Conservation (phyloP, 1,140 invertebrate species). For the Campoletis sonorensis region DNA sequence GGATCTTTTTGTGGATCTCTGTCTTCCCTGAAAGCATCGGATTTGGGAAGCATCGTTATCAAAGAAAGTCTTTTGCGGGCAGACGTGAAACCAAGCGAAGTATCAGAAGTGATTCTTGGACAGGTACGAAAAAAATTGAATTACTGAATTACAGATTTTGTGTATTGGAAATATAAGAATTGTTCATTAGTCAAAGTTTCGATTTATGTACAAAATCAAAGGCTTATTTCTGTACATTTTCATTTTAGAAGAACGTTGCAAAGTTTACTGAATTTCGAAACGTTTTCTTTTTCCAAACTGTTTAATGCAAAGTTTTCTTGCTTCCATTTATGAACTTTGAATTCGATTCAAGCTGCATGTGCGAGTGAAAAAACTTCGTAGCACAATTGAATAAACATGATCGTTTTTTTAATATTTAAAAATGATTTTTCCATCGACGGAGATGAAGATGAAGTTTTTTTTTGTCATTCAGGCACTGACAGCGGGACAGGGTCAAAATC, state of each 20-base stretch:
- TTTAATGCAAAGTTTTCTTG: slow-evolving; percentile 6
- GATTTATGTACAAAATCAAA: too few species aligned
- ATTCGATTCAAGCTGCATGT: too few species aligned
- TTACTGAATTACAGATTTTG: too few species aligned
- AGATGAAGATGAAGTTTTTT: not conserved
- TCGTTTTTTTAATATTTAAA: not conserved
- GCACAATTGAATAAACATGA: too few species aligned
- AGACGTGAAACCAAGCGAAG: slow-evolving; percentile 80
- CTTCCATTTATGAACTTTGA: not conserved
- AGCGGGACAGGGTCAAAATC: slow-evolving; percentile 90
- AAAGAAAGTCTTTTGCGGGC: slow-evolving; percentile 83
- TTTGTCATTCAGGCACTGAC: slow-evolving; percentile 79
- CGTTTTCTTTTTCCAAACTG: too few species aligned
- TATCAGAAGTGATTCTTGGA: slow-evolving; percentile 91
- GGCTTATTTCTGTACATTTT: slow-evolving; percentile 12
- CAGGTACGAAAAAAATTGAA: slow-evolving; percentile 79
- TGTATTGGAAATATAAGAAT: too few species aligned
- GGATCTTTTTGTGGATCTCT: slow-evolving; percentile 85
- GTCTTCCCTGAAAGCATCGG: slow-evolving; percentile 82
- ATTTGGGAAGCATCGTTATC: slow-evolving; percentile 87
- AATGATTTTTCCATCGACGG: too few species aligned
- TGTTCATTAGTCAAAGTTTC: too few species aligned
- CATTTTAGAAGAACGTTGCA: too few species aligned
- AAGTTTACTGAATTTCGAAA: too few species aligned
- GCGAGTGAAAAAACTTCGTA: too few species aligned